Conservation (phyloP, 92 coral and sea anemone genomes). For the Micromussa lordhowensis region DNA sequence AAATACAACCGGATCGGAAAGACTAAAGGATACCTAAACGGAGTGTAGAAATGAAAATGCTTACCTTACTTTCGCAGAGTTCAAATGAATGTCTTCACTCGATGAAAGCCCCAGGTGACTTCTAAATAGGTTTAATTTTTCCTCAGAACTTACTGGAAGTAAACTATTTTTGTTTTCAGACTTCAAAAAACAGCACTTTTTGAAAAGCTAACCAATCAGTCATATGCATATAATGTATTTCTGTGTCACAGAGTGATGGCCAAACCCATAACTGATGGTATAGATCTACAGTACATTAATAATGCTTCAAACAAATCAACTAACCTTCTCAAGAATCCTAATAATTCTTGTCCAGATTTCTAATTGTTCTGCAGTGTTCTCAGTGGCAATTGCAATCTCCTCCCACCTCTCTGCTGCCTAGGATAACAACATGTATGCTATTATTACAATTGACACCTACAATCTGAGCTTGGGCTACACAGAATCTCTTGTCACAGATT, state of each 20-base stretch:
- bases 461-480: not conserved
- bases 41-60: no score
- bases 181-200: not conserved
- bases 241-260: not conserved
- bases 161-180: no score
- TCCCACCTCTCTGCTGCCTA: conserved; percentile 76
- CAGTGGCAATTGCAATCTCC: conserved; percentile 56
- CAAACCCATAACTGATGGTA: not conserved
- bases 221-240: no score
- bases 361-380: conserved; percentile 60
- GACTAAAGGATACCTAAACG: no score
- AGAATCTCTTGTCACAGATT: not conserved
- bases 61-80: no score
- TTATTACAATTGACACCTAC: not conserved
- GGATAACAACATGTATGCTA: not conserved
- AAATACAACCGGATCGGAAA: not conserved
- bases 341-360: conserved; percentile 59
- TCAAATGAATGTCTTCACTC: no score
- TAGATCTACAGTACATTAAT: no score
- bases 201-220: no score
- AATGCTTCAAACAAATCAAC: conserved; percentile 11
- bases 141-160: no score
- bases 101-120: no score
- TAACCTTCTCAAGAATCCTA: conserved; percentile 62
- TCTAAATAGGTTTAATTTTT: no score